phyloP scores from a whole-genome alignment of 2,888 invertebrate genomes.

The Sinhomidia bicolor region DNA sequence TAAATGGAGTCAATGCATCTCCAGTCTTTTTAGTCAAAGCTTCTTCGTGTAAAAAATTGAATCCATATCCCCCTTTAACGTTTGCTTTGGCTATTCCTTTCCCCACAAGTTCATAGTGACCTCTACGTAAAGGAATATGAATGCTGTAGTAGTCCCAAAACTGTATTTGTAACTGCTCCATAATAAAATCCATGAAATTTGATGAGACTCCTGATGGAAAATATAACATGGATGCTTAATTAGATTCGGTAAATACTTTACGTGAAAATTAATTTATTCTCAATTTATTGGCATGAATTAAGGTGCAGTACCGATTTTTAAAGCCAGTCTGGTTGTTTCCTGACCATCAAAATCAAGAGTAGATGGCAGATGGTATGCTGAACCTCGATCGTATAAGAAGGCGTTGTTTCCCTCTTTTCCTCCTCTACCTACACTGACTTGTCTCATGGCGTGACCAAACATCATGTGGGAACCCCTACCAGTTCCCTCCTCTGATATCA shows the following conservation, averaged over 20 bases:
- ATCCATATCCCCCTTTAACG: slow-evolving; percentile 75
- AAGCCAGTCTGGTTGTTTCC: slow-evolving; percentile 51
- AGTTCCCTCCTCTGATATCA: slow-evolving; percentile 71
- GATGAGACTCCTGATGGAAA: slow-evolving; percentile 37
- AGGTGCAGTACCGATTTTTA: slow-evolving; percentile 42
- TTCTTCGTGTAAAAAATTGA: slow-evolving; percentile 76
- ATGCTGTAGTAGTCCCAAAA: slow-evolving; percentile 76
- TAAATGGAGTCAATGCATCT: slow-evolving; percentile 75
- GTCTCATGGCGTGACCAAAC: slow-evolving; percentile 81
- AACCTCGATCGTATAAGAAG: slow-evolving; percentile 80
- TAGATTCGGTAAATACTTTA: too few relatives aligned
- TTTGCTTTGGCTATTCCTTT: slow-evolving; percentile 62
- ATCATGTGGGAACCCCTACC: slow-evolving; percentile 81
- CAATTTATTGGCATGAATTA: too few relatives aligned
- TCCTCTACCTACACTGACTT: slow-evolving; percentile 82
- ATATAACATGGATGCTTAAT: background rate
- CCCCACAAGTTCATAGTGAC: slow-evolving; percentile 82
- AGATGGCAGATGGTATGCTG: slow-evolving; percentile 80
- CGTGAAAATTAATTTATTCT: background rate
- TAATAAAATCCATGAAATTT: slow-evolving; percentile 47
- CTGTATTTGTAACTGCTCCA: slow-evolving; percentile 23
- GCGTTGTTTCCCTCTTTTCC: slow-evolving; percentile 84
- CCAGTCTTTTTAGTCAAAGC: slow-evolving; percentile 60
- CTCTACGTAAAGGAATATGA: slow-evolving; percentile 81
- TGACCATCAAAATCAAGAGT: background rate